A percentile compares a stretch with the other conserved stretches of the same genome.
Evolutionary conservation across 1,140 invertebrate species (phyloP).

Genomic region (Drosophila insularis): DNA sequence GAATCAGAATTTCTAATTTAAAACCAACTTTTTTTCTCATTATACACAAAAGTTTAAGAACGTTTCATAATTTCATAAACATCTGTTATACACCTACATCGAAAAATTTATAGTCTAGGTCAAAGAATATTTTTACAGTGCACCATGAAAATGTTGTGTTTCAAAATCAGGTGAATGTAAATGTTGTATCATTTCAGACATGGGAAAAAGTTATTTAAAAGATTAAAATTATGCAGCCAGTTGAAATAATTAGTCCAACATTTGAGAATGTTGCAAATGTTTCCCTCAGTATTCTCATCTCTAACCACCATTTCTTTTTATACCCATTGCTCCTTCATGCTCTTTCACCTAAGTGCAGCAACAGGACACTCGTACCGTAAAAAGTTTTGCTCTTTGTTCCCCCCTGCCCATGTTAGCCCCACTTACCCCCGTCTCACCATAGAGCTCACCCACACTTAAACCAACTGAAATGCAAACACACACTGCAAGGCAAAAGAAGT

Average conservation of each 20-base stretch:
- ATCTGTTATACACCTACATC: too few species aligned
- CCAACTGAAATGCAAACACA: conserved; percentile 72
- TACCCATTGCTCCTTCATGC: background rate
- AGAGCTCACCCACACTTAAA: conserved; percentile 14
- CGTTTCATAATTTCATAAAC: too few species aligned
- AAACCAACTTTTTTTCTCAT: too few species aligned
- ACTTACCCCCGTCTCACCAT: background rate
- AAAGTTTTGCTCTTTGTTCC: conserved; percentile 57
- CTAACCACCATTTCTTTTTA: conserved; percentile 15
- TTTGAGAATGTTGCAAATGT: background rate
- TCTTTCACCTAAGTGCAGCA: conserved; percentile 42
- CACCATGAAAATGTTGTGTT: too few species aligned
- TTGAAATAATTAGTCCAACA: background rate
- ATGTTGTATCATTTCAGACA: too few species aligned
- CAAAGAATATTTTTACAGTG: too few species aligned
- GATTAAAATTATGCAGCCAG: too few species aligned
- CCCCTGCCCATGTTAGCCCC: conserved; percentile 35
- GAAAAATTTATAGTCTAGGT: too few species aligned
- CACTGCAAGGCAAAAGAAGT: conserved; percentile 35
- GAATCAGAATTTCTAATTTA: too few species aligned
- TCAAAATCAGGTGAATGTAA: too few species aligned
- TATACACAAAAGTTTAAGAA: too few species aligned
- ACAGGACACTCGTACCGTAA: conserved; percentile 75
- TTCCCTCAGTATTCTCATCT: conserved; percentile 21
- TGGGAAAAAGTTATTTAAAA: too few species aligned